Conservation (phyloP, 2,888 invertebrate species). For the Cephus rjabovi region DNA sequence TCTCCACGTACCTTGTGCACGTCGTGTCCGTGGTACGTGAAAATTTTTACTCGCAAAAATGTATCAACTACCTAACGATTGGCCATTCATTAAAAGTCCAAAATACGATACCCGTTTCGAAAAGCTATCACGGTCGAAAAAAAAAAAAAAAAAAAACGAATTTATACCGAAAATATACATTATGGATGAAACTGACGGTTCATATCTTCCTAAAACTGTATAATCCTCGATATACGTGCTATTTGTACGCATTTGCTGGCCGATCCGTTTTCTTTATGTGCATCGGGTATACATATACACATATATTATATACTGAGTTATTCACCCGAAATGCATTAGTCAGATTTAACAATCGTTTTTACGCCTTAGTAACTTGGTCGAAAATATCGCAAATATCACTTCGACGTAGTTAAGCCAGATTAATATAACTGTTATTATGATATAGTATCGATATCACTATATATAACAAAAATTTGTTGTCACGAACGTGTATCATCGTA, state of each 20-base stretch:
- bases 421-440: background rate
- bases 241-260: background rate
- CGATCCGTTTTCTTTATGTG: background rate
- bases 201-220: background rate
- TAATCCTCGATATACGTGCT: background rate
- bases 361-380: background rate
- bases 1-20: background rate
- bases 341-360: background rate
- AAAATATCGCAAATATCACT: background rate
- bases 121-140: background rate
- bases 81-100: background rate
- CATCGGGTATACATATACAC: background rate
- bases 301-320: background rate
- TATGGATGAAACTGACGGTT: background rate
- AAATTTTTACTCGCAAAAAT: background rate
- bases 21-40: background rate
- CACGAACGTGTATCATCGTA: background rate
- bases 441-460: background rate
- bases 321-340: background rate
- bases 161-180: background rate
- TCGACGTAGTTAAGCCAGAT: too few species aligned
- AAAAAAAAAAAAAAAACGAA: too few species aligned
- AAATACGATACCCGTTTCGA: background rate
- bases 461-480: background rate
- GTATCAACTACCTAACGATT: background rate